Evolutionary conservation across 1,140 invertebrate genomes (phyloP).

Genomic region (Lerema accius): DNA sequence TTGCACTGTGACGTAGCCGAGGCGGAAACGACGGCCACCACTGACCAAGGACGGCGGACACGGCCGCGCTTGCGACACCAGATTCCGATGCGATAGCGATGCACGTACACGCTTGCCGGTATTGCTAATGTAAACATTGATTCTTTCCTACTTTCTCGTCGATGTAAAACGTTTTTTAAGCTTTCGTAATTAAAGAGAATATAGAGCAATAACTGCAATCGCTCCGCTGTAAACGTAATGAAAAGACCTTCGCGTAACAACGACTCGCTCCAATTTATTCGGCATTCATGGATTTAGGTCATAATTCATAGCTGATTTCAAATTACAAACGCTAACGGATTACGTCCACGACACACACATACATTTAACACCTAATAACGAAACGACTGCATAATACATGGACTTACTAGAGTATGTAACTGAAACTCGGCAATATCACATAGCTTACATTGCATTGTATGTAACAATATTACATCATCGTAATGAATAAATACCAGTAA

Average conservation of each 20-base stretch:
- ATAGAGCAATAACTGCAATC: constrained; percentile 20
- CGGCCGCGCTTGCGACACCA: constrained; percentile 53
- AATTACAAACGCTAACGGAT: constrained; percentile 20
- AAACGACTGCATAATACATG: constrained; percentile 2
- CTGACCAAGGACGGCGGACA: constrained; percentile 43
- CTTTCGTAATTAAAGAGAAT: not conserved
- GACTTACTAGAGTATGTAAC: constrained; percentile 4
- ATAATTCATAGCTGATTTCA: constrained; percentile 33
- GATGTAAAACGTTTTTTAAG: not conserved
- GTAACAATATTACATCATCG: constrained; percentile 25
- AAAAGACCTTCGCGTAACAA: constrained; percentile 33
- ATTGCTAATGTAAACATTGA: constrained; percentile 4
- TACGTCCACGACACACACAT: constrained; percentile 12
- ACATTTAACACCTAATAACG: not conserved
- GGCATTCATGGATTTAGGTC: constrained; percentile 31
- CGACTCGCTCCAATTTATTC: constrained; percentile 33
- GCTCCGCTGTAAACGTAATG: constrained; percentile 18
- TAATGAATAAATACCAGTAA: constrained; percentile 23
- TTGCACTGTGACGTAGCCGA: constrained; percentile 36
- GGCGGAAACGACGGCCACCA: constrained; percentile 17
- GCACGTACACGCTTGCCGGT: constrained; percentile 17
- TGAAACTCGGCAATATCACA: constrained; percentile 7
- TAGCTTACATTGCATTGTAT: constrained; percentile 17
- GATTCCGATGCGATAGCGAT: constrained; percentile 38
- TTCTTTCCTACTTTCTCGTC: not conserved